phyloP scores from a whole-genome alignment of 2,113 vertebrate species.

The Sphyrna mokarran region DNA sequence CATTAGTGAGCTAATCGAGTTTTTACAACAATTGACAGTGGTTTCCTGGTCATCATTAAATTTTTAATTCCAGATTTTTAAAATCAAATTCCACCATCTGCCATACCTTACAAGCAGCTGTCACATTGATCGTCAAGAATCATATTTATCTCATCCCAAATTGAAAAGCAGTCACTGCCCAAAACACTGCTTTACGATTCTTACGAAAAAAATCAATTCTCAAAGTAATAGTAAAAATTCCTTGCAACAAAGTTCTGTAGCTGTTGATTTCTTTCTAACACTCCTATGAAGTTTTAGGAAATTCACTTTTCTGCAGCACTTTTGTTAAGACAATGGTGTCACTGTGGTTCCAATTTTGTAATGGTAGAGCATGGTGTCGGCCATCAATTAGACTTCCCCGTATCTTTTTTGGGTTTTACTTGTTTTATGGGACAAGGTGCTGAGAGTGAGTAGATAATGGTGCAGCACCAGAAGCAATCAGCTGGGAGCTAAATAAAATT shows the following conservation, averaged over 20 bases:
- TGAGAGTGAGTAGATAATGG: neutral
- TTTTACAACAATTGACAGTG: too few relatives aligned
- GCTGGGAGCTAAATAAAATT: neutral
- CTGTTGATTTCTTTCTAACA: neutral
- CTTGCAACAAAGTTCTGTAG: neutral
- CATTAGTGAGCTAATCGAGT: too few relatives aligned
- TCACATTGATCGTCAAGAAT: neutral
- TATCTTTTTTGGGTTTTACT: neutral
- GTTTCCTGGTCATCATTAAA: too few relatives aligned
- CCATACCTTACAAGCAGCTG: neutral
- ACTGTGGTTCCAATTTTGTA: neutral
- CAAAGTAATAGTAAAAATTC: neutral
- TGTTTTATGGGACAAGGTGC: neutral
- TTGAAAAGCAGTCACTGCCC: neutral
- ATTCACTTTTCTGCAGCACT: neutral
- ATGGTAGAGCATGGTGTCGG: neutral
- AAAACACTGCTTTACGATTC: neutral
- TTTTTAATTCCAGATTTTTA: too few relatives aligned
- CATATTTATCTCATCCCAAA: too few relatives aligned
- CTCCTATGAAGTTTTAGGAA: too few relatives aligned
- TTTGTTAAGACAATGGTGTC: neutral
- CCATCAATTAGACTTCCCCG: neutral
- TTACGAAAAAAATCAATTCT: neutral
- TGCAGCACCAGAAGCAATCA: neutral
- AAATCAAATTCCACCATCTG: too few relatives aligned